These are phyloP conservation scores for Diarsia brunnea DNA, from an alignment of 2,888 invertebrate species.

Conservation along the genomic window DNA sequence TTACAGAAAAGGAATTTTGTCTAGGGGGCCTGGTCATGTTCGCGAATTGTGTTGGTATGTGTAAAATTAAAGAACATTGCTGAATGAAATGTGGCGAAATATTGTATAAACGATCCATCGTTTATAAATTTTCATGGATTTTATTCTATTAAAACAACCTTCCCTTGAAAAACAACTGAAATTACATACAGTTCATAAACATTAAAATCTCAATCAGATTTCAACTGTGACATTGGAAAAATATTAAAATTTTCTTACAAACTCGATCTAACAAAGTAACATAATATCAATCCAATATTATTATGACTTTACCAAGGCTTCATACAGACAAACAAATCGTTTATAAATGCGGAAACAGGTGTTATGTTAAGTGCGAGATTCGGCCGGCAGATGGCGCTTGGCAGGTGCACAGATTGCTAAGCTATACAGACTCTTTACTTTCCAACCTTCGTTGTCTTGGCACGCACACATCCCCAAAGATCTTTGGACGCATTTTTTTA, in stretches of 20 bases:
- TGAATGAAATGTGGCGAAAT: not conserved
- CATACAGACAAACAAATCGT: conserved; percentile 28
- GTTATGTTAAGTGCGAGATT: conserved; percentile 61
- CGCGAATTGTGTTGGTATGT: not conserved
- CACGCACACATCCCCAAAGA: conserved; percentile 9
- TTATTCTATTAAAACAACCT: not conserved
- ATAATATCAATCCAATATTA: conserved; percentile 22
- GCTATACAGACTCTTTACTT: not conserved
- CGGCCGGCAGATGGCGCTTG: conserved; percentile 64
- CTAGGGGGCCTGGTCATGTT: too few relatives aligned
- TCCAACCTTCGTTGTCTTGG: not conserved
- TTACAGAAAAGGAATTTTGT: too few relatives aligned
- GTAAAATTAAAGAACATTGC: not conserved
- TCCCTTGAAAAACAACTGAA: conserved; percentile 8
- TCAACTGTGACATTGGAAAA: not conserved
- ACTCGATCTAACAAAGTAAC: conserved; percentile 2
- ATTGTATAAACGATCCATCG: not conserved
- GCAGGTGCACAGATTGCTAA: conserved; percentile 58
- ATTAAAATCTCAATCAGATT: conserved; percentile 10
- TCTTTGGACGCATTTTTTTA: not conserved
- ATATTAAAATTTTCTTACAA: not conserved
- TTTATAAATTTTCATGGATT: not conserved
- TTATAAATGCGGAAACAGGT: conserved; percentile 65
- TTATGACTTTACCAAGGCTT: conserved; percentile 33
- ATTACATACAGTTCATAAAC: conserved; percentile 3